Evolutionary conservation across 2,888 invertebrate species (phyloP).

Genomic region (Pharmacophagus antenor): DNA sequence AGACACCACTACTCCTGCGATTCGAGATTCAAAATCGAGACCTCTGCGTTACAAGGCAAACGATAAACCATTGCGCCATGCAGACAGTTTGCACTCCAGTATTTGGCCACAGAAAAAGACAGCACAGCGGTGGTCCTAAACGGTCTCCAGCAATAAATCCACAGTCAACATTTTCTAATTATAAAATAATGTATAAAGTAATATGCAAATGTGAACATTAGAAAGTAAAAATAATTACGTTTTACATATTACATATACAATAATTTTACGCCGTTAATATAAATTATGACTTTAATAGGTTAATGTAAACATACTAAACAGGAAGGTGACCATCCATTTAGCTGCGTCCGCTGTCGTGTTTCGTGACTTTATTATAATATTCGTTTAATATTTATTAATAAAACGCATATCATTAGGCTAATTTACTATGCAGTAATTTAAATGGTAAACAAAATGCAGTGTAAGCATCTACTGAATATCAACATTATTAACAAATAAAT

Average conservation of each 20-base stretch:
- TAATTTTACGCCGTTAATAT: conserved; percentile 22
- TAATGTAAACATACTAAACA: conserved; percentile 28
- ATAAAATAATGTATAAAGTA: conserved; percentile 7
- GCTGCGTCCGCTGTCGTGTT: conserved; percentile 19
- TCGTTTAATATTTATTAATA: conserved; percentile 14
- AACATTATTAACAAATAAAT: too few species aligned
- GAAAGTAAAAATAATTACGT: conserved; percentile 26
- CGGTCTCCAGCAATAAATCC: not conserved
- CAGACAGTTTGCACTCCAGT: too few species aligned
- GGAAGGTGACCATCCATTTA: conserved; percentile 11
- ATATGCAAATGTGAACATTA: conserved; percentile 23
- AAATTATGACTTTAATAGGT: conserved; percentile 30
- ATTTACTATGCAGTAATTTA: not conserved
- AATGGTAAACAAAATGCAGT: conserved; percentile 3
- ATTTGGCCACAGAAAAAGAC: too few species aligned
- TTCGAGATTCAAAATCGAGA: too few species aligned
- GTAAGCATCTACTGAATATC: not conserved
- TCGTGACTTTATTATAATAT: conserved; percentile 16
- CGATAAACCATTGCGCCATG: too few species aligned
- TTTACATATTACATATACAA: conserved; percentile 16
- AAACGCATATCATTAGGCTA: conserved; percentile 8
- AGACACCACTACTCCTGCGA: too few species aligned
- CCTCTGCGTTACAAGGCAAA: too few species aligned
- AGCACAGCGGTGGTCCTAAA: too few species aligned
- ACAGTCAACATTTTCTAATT: not conserved